Evolutionary conservation across 1,140 invertebrate species (phyloP), one percentile per base, ranked within the genome.

Genomic region (Drosophila jambulina): DNA sequence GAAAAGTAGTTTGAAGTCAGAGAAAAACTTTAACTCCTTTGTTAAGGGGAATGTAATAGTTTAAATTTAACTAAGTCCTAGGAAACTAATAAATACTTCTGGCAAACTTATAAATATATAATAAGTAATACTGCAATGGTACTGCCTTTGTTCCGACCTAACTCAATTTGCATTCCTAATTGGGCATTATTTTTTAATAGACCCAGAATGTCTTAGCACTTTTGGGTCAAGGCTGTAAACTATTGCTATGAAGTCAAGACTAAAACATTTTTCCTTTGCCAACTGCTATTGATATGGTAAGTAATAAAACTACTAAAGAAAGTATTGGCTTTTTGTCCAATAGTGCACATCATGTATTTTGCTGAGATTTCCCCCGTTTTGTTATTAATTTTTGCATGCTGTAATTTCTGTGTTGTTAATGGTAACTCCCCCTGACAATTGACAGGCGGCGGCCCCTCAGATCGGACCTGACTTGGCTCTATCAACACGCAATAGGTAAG

Each of bases 361-460:
- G 0, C 19, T 23, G 64, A 40, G 45, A 57, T 61, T 72, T 81
- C 43, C 67, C 76, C 63, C 71, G 54, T 72, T 25, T 38, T 54
- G 59, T 51, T 71, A 32, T 46, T 61, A 29, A 27, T 64, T 61
- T 53, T 59, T 32, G 59, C 62, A 75, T 69, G 60, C 60, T 59
- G 61, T 75, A 82, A 86, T 87, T 78, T 78, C 13, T 63, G 13
- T 46, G 32, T 81, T 85, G 61, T 80, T 78, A 68, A 61, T 36
- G 32, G 42, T 32, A 45, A 53, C 54, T 61, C 72, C 65, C 53
- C 43, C 27, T 76, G 48, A 23, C 59, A 56, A 76, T 70, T 82
- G 82, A 78, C 68, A 63, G 59, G 77, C 59, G 65, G 64, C 53
- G 32, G 57, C 58, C 9, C 23, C 46, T 76, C 56, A 58, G 19